Conservation (phyloP, 2,888 invertebrate species). For the Mimachlamys varia region DNA sequence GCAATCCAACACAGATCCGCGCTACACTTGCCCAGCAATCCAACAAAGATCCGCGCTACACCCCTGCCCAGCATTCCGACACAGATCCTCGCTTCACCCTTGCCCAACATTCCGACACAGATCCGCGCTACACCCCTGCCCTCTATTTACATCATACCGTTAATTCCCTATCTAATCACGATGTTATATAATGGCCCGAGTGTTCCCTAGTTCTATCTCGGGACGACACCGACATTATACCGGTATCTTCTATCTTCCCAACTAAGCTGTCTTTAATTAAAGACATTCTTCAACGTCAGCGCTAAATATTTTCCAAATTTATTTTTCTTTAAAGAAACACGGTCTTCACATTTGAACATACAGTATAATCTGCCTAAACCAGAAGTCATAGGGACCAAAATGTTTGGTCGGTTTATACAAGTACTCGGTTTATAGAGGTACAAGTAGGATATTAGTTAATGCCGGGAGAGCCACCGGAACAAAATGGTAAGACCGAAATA, state of each 20-base stretch:
- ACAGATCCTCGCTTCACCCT: too few relatives aligned
- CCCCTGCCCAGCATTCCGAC: not conserved
- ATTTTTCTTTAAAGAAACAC: not conserved
- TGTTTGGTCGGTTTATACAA: too few relatives aligned
- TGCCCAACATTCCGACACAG: too few relatives aligned
- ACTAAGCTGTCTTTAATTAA: conserved; percentile 21
- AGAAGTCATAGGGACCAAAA: too few relatives aligned
- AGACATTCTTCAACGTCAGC: not conserved
- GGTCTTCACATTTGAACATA: not conserved
- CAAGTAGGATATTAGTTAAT: too few relatives aligned
- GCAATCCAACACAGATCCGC: too few relatives aligned
- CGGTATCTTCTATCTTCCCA: not conserved
- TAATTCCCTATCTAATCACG: not conserved
- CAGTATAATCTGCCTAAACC: too few relatives aligned
- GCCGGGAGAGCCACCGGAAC: too few relatives aligned
- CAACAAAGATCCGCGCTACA: not conserved
- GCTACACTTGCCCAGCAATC: not conserved
- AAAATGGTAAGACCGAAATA: too few relatives aligned
- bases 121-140: conserved; percentile 10
- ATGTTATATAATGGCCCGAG: not conserved
- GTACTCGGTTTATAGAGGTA: too few relatives aligned
- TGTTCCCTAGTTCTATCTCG: not conserved
- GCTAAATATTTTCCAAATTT: not conserved
- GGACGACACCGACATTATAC: not conserved
- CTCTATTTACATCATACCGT: not conserved